A percentile compares a stretch with the other conserved stretches of the same genome.
Evolutionary conservation across 2,888 invertebrate genomes (phyloP).

Genomic region (Pelosia muscerda): DNA sequence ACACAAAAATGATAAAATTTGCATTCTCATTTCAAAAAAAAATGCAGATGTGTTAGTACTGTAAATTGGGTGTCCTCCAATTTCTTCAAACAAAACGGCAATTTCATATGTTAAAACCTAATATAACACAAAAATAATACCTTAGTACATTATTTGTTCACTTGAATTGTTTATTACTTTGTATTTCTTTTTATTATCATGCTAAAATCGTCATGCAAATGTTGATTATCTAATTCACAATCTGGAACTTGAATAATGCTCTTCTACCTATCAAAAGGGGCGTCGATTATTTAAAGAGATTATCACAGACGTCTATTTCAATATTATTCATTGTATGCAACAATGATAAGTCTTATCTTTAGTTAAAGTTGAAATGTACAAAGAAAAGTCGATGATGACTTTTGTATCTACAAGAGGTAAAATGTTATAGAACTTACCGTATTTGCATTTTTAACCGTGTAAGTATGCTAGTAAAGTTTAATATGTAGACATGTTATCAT

Average conservation of each 20-base stretch:
- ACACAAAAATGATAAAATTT: no score
- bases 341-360: background rate
- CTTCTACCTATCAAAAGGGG: background rate
- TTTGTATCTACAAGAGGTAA: background rate
- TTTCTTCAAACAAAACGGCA: no score
- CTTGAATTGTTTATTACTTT: background rate
- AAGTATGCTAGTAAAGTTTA: background rate
- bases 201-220: background rate
- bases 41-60: no score
- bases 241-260: background rate
- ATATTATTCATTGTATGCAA: background rate
- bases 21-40: no score
- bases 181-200: background rate
- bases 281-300: background rate
- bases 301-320: background rate
- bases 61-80: no score
- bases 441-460: slow-evolving; percentile 5
- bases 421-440: background rate
- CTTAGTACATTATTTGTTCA: background rate
- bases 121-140: background rate
- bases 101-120: no score
- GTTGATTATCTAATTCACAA: background rate
- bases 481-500: background rate
- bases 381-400: background rate
- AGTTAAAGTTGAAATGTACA: background rate